Percentiles rank a stretch among this genome's conserved stretches.
phyloP scores from a whole-genome alignment of 2,888 invertebrate species.

The Pandemis cinnamomeana region DNA sequence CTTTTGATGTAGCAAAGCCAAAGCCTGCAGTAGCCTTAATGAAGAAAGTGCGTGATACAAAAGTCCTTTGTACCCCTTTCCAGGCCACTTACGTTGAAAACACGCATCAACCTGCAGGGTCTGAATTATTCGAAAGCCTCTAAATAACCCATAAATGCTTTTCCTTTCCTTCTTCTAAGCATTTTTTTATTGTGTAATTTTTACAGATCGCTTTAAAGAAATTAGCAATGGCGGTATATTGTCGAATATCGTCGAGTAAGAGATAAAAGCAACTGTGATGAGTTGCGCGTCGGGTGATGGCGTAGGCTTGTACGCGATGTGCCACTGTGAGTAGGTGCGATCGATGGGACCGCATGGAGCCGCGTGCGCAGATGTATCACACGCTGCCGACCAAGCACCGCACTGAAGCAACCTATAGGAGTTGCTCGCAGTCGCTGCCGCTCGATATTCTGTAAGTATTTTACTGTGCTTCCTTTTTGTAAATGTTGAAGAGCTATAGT shows the following conservation, averaged over 20 bases:
- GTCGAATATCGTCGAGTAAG: slow-evolving; percentile 45
- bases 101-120: slow-evolving; percentile 24
- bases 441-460: slow-evolving; percentile 82
- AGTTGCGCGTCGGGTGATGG: slow-evolving; percentile 44
- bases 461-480: neutral
- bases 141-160: slow-evolving; percentile 1
- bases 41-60: slow-evolving; percentile 39
- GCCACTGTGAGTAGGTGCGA: slow-evolving; percentile 41
- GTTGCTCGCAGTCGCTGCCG: slow-evolving; percentile 80
- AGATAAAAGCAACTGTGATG: slow-evolving; percentile 55
- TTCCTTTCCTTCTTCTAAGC: neutral
- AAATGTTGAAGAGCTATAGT: neutral
- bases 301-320: slow-evolving; percentile 42
- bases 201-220: slow-evolving; percentile 54
- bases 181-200: slow-evolving; percentile 35
- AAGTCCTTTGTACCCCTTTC: slow-evolving; percentile 1
- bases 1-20: slow-evolving; percentile 13
- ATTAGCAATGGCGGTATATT: slow-evolving; percentile 50
- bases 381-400: slow-evolving; percentile 69
- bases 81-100: slow-evolving; percentile 28
- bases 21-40: slow-evolving; percentile 33
- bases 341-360: slow-evolving; percentile 71
- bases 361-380: slow-evolving; percentile 75
- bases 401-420: slow-evolving; percentile 74
- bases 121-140: slow-evolving; percentile 14